Evolutionary conservation across 2,797 vertebrate species (phyloP).

Genomic region (Danio aesculapii): DNA sequence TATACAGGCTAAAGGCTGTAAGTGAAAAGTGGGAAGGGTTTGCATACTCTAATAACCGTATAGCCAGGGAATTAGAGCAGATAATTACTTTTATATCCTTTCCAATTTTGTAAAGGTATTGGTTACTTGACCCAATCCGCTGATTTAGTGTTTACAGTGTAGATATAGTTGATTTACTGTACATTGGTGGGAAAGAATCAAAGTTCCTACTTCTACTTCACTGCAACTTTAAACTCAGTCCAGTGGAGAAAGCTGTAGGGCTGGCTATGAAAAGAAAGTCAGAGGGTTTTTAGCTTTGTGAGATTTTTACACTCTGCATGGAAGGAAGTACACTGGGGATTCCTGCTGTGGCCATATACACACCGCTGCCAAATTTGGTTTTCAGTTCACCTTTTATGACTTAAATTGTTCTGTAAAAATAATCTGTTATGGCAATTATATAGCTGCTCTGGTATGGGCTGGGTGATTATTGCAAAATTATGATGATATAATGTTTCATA

Average conservation of each 20-base stretch:
- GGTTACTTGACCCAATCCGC: neutral
- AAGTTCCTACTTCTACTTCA: neutral
- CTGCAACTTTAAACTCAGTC: neutral
- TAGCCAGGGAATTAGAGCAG: neutral
- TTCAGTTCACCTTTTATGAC: too few species aligned
- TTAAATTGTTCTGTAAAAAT: too few species aligned
- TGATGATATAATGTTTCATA: too few species aligned
- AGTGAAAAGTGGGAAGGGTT: constrained; percentile 8
- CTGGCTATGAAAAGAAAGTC: neutral
- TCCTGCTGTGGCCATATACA: neutral
- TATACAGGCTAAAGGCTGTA: neutral
- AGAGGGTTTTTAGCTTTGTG: neutral
- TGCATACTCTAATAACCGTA: neutral
- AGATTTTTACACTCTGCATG: constrained; percentile 6
- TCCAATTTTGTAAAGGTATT: neutral
- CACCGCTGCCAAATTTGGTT: too few species aligned
- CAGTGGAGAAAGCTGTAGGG: neutral
- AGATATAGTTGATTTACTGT: too few species aligned
- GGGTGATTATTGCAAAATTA: too few species aligned
- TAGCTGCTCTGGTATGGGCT: too few species aligned
- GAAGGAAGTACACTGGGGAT: neutral
- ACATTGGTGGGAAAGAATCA: neutral
- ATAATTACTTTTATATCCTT: neutral
- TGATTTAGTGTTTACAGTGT: neutral
- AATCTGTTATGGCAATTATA: too few species aligned